These are phyloP conservation scores for Xylota sylvarum DNA, from an alignment of 2,888 invertebrate genomes.

Conservation along the genomic window DNA sequence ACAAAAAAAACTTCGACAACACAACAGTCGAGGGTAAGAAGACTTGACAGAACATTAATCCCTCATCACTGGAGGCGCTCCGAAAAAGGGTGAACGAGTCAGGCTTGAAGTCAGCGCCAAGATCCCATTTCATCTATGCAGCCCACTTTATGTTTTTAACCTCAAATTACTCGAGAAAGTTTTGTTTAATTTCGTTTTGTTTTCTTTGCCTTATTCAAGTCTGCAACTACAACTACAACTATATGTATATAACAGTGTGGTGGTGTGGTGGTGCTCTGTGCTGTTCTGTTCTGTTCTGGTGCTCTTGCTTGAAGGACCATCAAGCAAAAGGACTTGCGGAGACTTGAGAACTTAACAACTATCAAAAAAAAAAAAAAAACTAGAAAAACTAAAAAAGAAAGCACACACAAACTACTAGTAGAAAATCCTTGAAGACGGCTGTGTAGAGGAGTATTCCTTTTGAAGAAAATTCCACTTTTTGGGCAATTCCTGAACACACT, in stretches of 20 bases:
- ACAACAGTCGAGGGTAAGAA: conserved; percentile 21
- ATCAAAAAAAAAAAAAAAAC: conserved; percentile 18
- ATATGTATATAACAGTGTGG: too few relatives aligned
- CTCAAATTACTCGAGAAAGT: conserved; percentile 61
- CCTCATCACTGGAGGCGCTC: conserved; percentile 15
- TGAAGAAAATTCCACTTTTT: conserved; percentile 13
- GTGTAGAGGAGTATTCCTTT: neutral
- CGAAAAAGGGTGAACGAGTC: neutral
- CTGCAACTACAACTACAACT: neutral
- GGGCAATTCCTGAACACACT: conserved; percentile 2
- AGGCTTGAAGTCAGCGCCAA: neutral
- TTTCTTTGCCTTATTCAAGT: conserved; percentile 1
- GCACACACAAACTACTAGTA: conserved; percentile 31
- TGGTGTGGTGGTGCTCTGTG: neutral
- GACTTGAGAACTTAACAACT: conserved; percentile 66
- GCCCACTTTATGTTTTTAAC: conserved; percentile 50
- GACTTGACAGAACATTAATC: conserved; percentile 52
- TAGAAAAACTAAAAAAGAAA: too few relatives aligned
- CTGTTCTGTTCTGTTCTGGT: conserved; percentile 4
- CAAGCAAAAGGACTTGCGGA: conserved; percentile 53
- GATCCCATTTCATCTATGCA: conserved; percentile 35
- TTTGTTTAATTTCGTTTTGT: conserved; percentile 55
- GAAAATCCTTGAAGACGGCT: conserved; percentile 41
- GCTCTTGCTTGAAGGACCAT: conserved; percentile 34
- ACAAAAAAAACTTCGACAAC: conserved; percentile 15